Evolutionary conservation across 2,888 invertebrate genomes (phyloP).

Genomic region (Bellardia pandia): DNA sequence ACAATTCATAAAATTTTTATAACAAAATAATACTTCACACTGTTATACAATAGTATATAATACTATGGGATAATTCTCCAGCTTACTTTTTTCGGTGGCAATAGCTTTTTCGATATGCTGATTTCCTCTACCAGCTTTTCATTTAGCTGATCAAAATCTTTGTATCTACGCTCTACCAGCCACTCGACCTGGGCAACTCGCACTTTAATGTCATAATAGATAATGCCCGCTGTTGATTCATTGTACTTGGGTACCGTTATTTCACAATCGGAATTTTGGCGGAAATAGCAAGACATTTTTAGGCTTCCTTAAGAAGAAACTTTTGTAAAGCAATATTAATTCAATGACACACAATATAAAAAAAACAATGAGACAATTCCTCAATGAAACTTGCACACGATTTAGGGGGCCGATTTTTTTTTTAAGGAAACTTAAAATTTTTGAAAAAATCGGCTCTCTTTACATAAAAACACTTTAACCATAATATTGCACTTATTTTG

Average conservation of each 20-base stretch:
- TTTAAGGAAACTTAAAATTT: neutral
- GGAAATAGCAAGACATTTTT: constrained; percentile 90
- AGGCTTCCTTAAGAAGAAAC: constrained; percentile 2
- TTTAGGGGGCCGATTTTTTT: constrained; percentile 4
- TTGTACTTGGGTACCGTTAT: constrained; percentile 88
- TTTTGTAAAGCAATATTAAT: constrained; percentile 5
- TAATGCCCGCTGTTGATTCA: constrained; percentile 87
- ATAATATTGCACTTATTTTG: constrained; percentile 51
- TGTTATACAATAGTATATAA: neutral
- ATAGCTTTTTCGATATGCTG: constrained; percentile 91
- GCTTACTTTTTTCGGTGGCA: constrained; percentile 94
- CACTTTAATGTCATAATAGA: constrained; percentile 89
- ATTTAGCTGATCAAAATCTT: constrained; percentile 94
- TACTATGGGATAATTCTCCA: neutral
- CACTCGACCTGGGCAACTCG: constrained; percentile 90
- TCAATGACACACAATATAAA: neutral
- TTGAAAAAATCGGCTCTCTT: neutral
- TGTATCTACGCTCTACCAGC: constrained; percentile 93
- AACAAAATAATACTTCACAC: neutral
- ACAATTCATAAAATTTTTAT: neutral
- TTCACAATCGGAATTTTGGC: constrained; percentile 87
- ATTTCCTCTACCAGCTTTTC: constrained; percentile 91
- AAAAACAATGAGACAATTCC: neutral
- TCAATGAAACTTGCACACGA: neutral
- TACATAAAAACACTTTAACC: constrained; percentile 15